phyloP scores from a whole-genome alignment of 2,888 invertebrate species.

The Lasioglossum villosulum region DNA sequence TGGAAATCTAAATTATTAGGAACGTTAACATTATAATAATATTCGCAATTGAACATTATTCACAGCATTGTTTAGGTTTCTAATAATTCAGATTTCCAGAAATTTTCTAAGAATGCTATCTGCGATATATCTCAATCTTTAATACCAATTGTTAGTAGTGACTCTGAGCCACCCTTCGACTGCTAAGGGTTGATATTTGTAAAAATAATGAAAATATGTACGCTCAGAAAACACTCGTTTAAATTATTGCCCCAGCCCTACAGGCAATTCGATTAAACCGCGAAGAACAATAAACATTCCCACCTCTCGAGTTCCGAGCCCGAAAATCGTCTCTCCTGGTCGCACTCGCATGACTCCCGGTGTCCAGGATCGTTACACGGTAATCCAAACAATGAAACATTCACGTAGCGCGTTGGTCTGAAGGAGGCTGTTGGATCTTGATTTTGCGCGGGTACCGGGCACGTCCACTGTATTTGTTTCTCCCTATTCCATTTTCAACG shows the following conservation, averaged over 20 bases:
- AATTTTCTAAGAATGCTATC: no score
- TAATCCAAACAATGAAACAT: slow-evolving; percentile 37
- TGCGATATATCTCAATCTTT: no score
- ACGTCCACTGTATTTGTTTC: slow-evolving; percentile 63
- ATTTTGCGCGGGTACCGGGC: slow-evolving; percentile 37
- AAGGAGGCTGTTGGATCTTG: slow-evolving; percentile 37
- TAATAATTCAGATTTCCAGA: no score
- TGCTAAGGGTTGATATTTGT: no score
- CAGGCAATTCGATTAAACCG: not conserved
- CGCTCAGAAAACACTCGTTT: not conserved
- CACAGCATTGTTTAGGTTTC: no score
- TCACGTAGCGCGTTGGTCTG: not conserved
- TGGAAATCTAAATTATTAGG: no score
- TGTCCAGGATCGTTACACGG: slow-evolving; percentile 10
- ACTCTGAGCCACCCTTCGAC: no score
- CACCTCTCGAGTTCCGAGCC: not conserved
- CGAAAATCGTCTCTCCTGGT: not conserved
- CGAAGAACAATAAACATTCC: not conserved
- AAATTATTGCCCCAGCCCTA: not conserved
- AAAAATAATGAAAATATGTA: no score
- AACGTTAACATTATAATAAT: no score
- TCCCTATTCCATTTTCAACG: slow-evolving; percentile 62
- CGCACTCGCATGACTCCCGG: no score
- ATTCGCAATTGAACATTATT: no score
- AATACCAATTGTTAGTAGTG: no score